Evolutionary conservation across 2,113 vertebrate species (phyloP), one percentile per base, ranked within the genome.

Genomic region (Bubo blakistoni): DNA sequence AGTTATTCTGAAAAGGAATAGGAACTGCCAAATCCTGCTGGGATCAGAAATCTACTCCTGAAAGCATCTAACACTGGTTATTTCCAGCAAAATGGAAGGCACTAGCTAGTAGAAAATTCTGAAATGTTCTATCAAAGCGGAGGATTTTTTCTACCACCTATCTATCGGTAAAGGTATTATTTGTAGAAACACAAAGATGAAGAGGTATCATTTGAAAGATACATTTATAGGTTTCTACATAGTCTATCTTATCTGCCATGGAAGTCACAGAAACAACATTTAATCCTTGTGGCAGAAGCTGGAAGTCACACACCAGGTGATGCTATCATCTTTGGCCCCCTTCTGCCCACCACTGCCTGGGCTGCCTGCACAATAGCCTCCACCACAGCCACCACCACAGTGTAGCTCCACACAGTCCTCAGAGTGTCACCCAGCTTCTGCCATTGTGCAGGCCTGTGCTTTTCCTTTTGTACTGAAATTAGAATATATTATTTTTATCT

Each of bases 211-310:
- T 77, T 82, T 90, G 52, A 71, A 84, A 76, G 52, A 52, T 26
- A 13, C 2, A 20, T 42, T n/a, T 46, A 15, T 30, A n/a, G 29
- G 16, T 65, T 87, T 89, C 65, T 59, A 29, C 32, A 11, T 11
- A 57, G 30, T 55, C 52, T 85, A 1, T 57, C 26, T 27, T 55
- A 21, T 11, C 30, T 2, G 3, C 16, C 1, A 0, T n/a, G 17
- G 44, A 51, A 92, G 29, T 32, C 58, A 67, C 30, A 57, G 57
- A 54, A 80, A 22, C 27, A n/a, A 22, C 5, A 2, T 42, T 77
- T 38, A 61, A 29, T 47, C 13, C 16, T 36, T 42, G 19, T 55
- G 36, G 13, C 59, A 55, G 38, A 47, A 78, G n/a, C 25, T 55
- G 63, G 40, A 13, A 42, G n/a, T 85, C 52, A 46, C 3, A 2